Evolutionary conservation across 35 echinoderm and acorn worm species (phyloP).

Genomic region (Amphiura filiformis): DNA sequence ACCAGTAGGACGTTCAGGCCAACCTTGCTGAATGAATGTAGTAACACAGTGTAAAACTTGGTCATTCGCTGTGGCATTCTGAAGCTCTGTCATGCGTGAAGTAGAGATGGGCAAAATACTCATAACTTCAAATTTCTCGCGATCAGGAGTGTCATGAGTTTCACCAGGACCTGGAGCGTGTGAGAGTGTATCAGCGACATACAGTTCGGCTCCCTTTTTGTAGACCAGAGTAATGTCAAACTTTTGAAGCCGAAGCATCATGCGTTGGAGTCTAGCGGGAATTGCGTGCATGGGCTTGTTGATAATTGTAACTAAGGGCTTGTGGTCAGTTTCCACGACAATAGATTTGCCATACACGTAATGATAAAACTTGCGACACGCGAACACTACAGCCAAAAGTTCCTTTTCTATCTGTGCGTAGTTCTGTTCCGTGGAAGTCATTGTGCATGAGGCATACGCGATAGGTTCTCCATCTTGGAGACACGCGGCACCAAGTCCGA

Average conservation of each 20-base stretch:
- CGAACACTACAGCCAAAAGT: slow-evolving; percentile 18
- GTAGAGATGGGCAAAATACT: slow-evolving; percentile 22
- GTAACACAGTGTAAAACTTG: background rate
- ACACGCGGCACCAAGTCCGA: slow-evolving; percentile 40
- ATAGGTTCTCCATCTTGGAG: slow-evolving; percentile 52
- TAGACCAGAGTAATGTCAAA: slow-evolving; percentile 11
- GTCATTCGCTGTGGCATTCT: slow-evolving; percentile 11
- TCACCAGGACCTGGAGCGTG: background rate
- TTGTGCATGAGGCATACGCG: slow-evolving; percentile 56
- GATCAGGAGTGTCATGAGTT: slow-evolving; percentile 24
- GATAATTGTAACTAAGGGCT: slow-evolving; percentile 14
- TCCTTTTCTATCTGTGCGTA: slow-evolving; percentile 39
- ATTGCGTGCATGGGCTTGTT: background rate
- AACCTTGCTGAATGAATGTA: background rate
- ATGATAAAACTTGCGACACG: slow-evolving; percentile 1
- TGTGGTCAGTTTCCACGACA: slow-evolving; percentile 22
- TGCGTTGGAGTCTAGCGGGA: slow-evolving; percentile 17
- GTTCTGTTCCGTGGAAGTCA: background rate
- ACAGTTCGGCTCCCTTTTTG: slow-evolving; percentile 15
- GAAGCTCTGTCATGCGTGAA: background rate
- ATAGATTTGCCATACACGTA: slow-evolving; percentile 25
- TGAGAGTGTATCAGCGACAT: slow-evolving; percentile 17
- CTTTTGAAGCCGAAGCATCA: slow-evolving; percentile 29
- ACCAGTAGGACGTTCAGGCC: background rate
- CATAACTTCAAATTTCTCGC: slow-evolving; percentile 17